phyloP scores from a whole-genome alignment of 2,888 invertebrate species.

The Itoplectis maculator region DNA sequence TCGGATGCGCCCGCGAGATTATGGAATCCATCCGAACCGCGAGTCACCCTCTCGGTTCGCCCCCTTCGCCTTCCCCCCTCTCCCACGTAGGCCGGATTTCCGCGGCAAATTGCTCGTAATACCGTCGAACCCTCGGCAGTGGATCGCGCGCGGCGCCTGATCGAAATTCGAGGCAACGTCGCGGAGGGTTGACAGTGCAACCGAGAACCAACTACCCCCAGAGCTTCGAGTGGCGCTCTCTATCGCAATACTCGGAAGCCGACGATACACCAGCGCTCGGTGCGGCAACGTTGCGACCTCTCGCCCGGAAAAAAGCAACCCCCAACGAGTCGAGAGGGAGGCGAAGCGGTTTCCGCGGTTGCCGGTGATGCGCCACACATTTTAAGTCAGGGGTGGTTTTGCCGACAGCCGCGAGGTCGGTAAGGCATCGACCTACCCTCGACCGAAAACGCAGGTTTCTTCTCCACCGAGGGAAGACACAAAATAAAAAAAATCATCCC shows the following conservation, averaged over 20 bases:
- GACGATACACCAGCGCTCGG: no score
- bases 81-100: neutral
- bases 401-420: conserved; percentile 66
- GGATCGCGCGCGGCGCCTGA: conserved; percentile 1
- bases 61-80: neutral
- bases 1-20: neutral
- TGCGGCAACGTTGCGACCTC: conserved; percentile 48
- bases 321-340: neutral
- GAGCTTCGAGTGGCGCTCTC: conserved; percentile 37
- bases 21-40: neutral
- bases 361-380: neutral
- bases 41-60: no score
- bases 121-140: neutral
- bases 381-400: conserved; percentile 45
- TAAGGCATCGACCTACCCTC: conserved; percentile 43
- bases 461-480: conserved; percentile 9
- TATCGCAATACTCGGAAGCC: conserved; percentile 40
- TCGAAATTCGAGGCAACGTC: conserved; percentile 44
- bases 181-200: neutral
- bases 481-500: neutral
- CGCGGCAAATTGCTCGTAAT: conserved; percentile 4
- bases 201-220: neutral
- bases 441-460: conserved; percentile 57
- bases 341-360: neutral
- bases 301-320: conserved; percentile 34